phyloP scores from a whole-genome alignment of 2,113 vertebrate species.

The Nannospalax galili region DNA sequence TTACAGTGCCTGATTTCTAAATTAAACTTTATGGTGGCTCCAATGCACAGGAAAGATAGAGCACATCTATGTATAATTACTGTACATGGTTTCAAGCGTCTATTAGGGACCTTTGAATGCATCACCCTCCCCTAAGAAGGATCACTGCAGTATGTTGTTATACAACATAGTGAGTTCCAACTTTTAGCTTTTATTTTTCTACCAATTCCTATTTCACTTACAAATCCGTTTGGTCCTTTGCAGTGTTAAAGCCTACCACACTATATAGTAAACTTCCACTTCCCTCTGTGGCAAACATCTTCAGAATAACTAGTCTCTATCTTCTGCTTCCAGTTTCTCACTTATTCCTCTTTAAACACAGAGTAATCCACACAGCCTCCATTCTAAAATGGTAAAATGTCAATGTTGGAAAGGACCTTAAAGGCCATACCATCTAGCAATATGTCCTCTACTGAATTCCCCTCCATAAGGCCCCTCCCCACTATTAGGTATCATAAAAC shows the following conservation, averaged over 20 bases:
- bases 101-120: background rate
- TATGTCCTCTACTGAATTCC: background rate
- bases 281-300: background rate
- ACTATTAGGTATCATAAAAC: background rate
- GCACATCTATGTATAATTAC: background rate
- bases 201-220: background rate
- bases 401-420: background rate
- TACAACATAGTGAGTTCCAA: background rate
- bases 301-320: background rate
- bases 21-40: background rate
- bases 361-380: constrained; percentile 17
- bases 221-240: background rate
- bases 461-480: background rate
- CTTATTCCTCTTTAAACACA: constrained; percentile 20
- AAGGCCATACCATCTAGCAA: background rate
- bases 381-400: constrained; percentile 47
- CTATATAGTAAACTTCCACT: background rate
- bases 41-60: background rate
- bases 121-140: background rate
- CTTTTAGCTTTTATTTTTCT: background rate
- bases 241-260: background rate
- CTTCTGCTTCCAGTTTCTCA: background rate
- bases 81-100: background rate
- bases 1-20: background rate
- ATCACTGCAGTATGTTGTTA: background rate